Conservation (phyloP, 2,888 invertebrate species). For the Tachina lurida region DNA sequence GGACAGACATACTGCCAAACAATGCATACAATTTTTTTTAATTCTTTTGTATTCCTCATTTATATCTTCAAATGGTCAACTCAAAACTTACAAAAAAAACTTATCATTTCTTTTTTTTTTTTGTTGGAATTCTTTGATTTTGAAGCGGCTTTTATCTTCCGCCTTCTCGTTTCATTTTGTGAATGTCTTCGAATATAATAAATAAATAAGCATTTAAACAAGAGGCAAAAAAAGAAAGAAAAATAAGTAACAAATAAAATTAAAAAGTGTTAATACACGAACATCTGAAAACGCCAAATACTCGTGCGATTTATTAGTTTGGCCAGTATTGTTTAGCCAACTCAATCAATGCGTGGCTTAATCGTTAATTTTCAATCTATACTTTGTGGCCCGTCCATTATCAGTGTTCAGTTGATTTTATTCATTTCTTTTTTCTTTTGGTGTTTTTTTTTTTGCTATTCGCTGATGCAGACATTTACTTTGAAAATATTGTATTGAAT, state of each 20-base stretch:
- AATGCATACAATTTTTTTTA: constrained; percentile 10
- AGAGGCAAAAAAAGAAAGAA: constrained; percentile 5
- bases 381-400: constrained; percentile 49
- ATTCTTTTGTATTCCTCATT: constrained; percentile 49
- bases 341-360: constrained; percentile 48
- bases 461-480: constrained; percentile 38
- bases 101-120: constrained; percentile 43
- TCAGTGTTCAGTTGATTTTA: constrained; percentile 23
- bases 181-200: constrained; percentile 53
- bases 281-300: constrained; percentile 56
- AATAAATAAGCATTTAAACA: constrained; percentile 60
- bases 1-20: constrained; percentile 6
- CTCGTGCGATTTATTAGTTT: constrained; percentile 49
- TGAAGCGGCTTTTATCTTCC: constrained; percentile 67
- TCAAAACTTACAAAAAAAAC: constrained; percentile 32
- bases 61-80: constrained; percentile 58
- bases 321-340: constrained; percentile 32
- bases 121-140: constrained; percentile 34
- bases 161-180: constrained; percentile 59
- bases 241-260: constrained; percentile 26
- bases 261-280: constrained; percentile 59
- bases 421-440: neutral
- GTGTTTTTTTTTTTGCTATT: constrained; percentile 25
- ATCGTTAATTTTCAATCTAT: constrained; percentile 54
- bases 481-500: constrained; percentile 22